Base-by-base conservation (phyloP, 2,888 invertebrate genomes). In the Drosophila demipolita region DNA sequence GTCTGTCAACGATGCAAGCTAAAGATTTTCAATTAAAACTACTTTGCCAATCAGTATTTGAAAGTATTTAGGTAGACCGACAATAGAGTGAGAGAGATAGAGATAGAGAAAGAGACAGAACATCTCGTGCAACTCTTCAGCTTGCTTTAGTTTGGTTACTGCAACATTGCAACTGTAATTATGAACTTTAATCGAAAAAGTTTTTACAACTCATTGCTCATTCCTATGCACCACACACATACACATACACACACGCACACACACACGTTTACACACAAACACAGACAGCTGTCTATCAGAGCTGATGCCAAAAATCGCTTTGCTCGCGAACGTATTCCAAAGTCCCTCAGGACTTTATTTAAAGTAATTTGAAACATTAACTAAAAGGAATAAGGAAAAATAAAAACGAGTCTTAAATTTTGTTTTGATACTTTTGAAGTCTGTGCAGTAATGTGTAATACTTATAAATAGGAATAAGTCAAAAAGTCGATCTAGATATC, bases 21-120 rank as follows among this genome's bases (percentile, higher is more conserved):
- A 83, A 87, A 80, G 90, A 90, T 89, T 87, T 87, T 83, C 87
- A 89, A 90, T 90, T 87, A 87, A 90, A 90, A 89, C 73, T 84
- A 87, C 78, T 89, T 90, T 70, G 78, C 73, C 78, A 89, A 89
- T 89, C 90, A 83, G 73, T 70, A 78, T 87, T 74, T 80, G 66
- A 69, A 66, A 75, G 57, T 66, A 66, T 62, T 72, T 76, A 65
- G 64, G 38, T 52, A 62, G 52, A 52, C 59, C 42, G 20, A 32
- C 35, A 29, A 52, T 15, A 63, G 48, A 63, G 12, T n/a, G 29
- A 42, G 5, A n/a, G 38, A 36, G 15, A 35, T 23, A 26, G 3
- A 29, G 15, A 9, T 8, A 9, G 20, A 36, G n/a, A 15, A n/a
- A 9, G 40, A 54, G 32, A 35, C n/a, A 23, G 29, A 58, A n/a